phyloP scores from a whole-genome alignment of 1,140 invertebrate genomes.

The Zophobas morio region DNA sequence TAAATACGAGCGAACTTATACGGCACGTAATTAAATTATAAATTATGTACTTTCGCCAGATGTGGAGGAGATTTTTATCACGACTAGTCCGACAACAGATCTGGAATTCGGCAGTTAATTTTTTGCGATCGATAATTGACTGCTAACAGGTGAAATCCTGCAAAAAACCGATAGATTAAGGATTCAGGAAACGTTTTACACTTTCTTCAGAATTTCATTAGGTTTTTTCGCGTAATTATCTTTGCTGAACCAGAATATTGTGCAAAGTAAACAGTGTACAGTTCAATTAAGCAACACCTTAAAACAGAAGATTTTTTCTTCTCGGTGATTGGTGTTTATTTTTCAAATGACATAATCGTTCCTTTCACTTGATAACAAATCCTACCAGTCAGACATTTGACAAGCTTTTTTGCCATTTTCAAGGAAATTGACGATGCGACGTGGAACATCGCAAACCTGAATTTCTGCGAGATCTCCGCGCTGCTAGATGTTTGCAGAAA shows the following conservation, averaged over 20 bases:
- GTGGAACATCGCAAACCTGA: neutral
- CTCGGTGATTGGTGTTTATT: conserved; percentile 34
- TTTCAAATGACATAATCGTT: conserved; percentile 33
- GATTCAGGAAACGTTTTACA: neutral
- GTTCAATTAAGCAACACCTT: neutral
- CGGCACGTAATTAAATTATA: conserved; percentile 7
- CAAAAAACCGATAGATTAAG: neutral
- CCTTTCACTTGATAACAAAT: conserved; percentile 19
- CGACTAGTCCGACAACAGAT: neutral
- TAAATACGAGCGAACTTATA: neutral
- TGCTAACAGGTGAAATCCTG: neutral
- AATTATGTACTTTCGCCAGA: conserved; percentile 16
- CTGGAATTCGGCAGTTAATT: neutral
- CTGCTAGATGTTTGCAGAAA: neutral
- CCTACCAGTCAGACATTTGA: neutral
- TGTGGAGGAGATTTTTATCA: neutral
- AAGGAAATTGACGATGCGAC: neutral
- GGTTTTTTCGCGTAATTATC: neutral
- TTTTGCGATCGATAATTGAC: neutral
- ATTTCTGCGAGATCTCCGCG: neutral
- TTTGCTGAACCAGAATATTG: conserved; percentile 8
- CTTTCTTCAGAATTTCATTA: neutral
- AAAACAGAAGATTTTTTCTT: conserved; percentile 6
- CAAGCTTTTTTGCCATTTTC: conserved; percentile 10
- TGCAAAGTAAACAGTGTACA: conserved; percentile 3